Percentiles rank a stretch among this genome's conserved stretches.
phyloP scores from a whole-genome alignment of 2,797 vertebrate genomes.

The Parambassis ranga region DNA sequence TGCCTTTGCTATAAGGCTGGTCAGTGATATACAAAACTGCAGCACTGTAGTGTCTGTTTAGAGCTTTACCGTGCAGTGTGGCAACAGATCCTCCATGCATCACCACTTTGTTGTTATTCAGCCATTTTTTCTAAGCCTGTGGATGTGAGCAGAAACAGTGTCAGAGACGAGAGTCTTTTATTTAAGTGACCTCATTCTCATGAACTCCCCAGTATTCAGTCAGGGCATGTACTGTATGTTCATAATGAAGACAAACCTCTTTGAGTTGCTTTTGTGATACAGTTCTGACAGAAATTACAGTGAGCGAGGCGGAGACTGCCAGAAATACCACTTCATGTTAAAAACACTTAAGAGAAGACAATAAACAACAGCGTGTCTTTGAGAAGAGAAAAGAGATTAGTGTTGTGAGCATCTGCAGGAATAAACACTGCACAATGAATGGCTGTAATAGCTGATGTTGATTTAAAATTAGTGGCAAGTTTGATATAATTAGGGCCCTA shows the following conservation, averaged over 20 bases:
- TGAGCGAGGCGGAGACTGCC: neutral
- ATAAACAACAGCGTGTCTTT: no score
- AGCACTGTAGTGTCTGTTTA: neutral
- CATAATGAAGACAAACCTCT: neutral
- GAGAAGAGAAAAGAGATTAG: no score
- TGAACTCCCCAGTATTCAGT: neutral
- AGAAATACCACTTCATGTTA: no score
- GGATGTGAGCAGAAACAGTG: neutral
- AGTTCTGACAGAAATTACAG: neutral
- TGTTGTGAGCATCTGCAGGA: neutral
- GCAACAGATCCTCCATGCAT: neutral
- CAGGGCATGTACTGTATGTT: neutral
- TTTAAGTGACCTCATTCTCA: slow-evolving; percentile 25
- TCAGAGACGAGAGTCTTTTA: slow-evolving; percentile 10
- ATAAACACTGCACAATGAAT: neutral
- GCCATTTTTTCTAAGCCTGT: neutral
- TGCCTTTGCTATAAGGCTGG: neutral
- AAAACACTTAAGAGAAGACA: no score
- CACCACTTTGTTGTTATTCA: neutral
- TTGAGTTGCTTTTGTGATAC: neutral
- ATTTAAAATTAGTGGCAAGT: neutral
- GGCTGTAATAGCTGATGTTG: neutral
- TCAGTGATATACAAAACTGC: no score
- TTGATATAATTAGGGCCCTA: neutral
- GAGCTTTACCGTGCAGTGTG: neutral